Percentiles rank a stretch among this genome's conserved stretches.
These are phyloP conservation scores for Entomyzon cyanotis DNA, from an alignment of 2,113 vertebrate species.

Conservation along the genomic window DNA sequence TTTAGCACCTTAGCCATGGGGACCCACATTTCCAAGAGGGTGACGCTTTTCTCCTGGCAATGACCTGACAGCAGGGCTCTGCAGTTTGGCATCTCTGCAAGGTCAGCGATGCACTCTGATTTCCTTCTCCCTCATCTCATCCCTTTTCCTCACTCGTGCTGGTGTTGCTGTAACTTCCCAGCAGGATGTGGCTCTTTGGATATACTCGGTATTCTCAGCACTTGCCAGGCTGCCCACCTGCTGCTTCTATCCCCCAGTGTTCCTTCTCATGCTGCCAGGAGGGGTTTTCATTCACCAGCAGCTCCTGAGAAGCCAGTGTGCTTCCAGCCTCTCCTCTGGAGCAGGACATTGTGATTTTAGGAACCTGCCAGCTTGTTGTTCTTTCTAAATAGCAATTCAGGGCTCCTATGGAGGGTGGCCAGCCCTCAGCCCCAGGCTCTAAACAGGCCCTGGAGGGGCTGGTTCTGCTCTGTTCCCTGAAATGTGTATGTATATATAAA, in stretches of 20 bases:
- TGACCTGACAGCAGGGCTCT: neutral
- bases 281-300: neutral
- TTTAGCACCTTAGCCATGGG: neutral
- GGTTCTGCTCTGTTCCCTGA: neutral
- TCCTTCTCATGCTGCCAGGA: neutral
- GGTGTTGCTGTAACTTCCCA: neutral
- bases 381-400: neutral
- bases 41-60: neutral
- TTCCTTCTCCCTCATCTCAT: neutral
- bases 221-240: neutral
- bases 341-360: accelerated
- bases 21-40: neutral
- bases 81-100: neutral
- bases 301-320: neutral
- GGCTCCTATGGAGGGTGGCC: neutral
- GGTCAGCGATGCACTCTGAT: neutral
- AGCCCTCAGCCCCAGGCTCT: neutral
- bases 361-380: neutral
- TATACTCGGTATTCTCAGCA: accelerated
- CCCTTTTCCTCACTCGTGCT: neutral
- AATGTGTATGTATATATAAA: neutral
- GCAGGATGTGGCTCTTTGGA: neutral
- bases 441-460: neutral
- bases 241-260: neutral
- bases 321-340: neutral